Conservation (phyloP, 2,888 invertebrate species). For the Chironomus tentans region DNA sequence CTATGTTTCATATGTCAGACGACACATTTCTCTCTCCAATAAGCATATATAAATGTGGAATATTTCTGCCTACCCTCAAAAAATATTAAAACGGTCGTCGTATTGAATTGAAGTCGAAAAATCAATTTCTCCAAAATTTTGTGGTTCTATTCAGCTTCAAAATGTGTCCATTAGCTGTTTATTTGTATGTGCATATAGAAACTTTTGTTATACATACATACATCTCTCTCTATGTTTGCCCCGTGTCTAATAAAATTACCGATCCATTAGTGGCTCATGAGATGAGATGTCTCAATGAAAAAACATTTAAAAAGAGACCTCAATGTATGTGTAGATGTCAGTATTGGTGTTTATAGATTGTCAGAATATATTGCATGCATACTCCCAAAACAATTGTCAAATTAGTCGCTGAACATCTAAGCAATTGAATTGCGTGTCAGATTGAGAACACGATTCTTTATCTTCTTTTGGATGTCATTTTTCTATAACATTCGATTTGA, state of each 20-base stretch:
- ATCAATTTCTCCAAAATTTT: neutral
- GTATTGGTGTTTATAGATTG: neutral
- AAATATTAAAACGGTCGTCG: neutral
- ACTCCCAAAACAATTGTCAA: slow-evolving; percentile 25
- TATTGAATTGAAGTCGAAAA: neutral
- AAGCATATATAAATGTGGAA: no score
- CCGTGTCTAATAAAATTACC: slow-evolving; percentile 22
- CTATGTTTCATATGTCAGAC: no score
- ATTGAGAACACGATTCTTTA: no score
- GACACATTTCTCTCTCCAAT: no score
- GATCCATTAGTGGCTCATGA: slow-evolving; percentile 9
- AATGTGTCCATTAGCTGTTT: slow-evolving; percentile 8
- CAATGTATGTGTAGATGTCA: neutral
- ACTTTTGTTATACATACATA: neutral
- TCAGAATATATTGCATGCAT: neutral
- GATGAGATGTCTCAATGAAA: neutral
- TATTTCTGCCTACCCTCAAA: neutral
- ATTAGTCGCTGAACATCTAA: neutral
- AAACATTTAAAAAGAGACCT: neutral
- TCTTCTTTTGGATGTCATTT: no score
- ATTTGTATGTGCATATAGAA: neutral
- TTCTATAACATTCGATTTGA: no score
- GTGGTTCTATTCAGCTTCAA: neutral
- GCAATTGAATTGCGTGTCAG: neutral
- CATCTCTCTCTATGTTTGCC: neutral